These are phyloP conservation scores for Ladona fulva DNA, from an alignment of 1,140 invertebrate species.

Conservation along the genomic window DNA sequence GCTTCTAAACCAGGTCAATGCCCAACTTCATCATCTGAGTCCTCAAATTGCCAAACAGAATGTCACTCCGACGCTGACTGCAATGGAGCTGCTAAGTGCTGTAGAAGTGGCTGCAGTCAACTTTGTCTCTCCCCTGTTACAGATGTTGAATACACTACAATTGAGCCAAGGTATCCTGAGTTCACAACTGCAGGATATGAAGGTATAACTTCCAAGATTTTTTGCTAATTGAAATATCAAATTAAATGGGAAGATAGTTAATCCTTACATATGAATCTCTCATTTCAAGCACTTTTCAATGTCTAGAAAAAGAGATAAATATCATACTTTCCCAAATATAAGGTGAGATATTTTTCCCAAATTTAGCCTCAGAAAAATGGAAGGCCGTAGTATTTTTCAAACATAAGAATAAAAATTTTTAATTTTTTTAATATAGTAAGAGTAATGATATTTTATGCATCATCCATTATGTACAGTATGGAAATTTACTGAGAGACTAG, in stretches of 20 bases:
- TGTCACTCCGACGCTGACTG: slow-evolving; percentile 80
- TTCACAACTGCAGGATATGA: not conserved
- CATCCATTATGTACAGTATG: no score
- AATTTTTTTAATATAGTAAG: no score
- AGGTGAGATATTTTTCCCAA: not conserved
- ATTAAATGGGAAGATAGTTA: no score
- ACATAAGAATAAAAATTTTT: no score
- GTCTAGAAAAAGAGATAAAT: not conserved
- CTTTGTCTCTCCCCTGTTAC: slow-evolving; percentile 54
- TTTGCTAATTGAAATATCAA: no score
- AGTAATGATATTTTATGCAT: no score
- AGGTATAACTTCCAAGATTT: no score
- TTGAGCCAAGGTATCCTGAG: not conserved
- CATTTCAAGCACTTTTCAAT: no score
- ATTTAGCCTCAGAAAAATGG: no score
- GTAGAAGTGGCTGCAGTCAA: slow-evolving; percentile 62
- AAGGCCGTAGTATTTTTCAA: no score
- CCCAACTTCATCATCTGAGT: slow-evolving; percentile 36
- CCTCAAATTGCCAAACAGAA: slow-evolving; percentile 49
- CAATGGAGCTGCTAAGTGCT: slow-evolving; percentile 66
- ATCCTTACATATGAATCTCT: no score
- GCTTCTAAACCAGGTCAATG: slow-evolving; percentile 66
- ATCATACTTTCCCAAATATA: not conserved
- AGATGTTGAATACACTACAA: slow-evolving; percentile 14
- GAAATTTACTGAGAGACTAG: no score